phyloP scores from a whole-genome alignment of 2,113 vertebrate genomes.

The Capricornis sumatraensis region DNA sequence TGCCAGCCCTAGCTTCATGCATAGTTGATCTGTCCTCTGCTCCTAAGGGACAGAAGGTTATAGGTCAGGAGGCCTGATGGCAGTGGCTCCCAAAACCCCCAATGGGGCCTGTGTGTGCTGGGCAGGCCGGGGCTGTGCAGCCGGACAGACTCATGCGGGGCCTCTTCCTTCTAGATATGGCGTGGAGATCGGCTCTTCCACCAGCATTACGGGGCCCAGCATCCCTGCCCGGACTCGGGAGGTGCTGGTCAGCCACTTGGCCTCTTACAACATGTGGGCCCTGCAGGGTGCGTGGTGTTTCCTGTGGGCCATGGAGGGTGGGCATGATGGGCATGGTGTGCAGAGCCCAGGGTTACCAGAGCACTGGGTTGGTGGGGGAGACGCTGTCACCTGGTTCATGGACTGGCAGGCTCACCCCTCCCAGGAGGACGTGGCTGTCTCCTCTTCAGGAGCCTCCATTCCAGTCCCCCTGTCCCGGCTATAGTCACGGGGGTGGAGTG shows the following conservation, averaged over 20 bases:
- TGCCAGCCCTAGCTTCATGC: background rate
- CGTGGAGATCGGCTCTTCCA: conserved; percentile 90
- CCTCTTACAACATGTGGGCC: conserved; percentile 94
- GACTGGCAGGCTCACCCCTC: background rate
- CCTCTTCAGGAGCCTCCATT: background rate
- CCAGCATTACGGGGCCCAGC: conserved; percentile 91
- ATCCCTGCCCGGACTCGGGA: conserved; percentile 91
- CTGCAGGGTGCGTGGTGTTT: conserved; percentile 85
- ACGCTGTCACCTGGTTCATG: background rate
- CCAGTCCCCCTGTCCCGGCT: background rate
- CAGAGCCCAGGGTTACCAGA: background rate
- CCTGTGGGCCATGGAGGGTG: background rate
- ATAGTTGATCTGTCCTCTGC: background rate
- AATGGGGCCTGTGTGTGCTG: background rate
- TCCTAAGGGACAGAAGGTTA: background rate
- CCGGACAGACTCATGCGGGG: rapidly evolving
- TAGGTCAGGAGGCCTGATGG: background rate
- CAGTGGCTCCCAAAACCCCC: background rate
- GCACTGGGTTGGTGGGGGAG: background rate
- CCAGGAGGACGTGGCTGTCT: background rate
- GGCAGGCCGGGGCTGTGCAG: background rate
- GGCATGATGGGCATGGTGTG: background rate
- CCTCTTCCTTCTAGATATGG: conserved; percentile 84
- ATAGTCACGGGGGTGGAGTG: background rate
- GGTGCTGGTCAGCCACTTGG: conserved; percentile 88